Evolutionary conservation across 1,140 invertebrate genomes (phyloP), one percentile per base, ranked within the genome.

Genomic region (Tetragonula clypearis): DNA sequence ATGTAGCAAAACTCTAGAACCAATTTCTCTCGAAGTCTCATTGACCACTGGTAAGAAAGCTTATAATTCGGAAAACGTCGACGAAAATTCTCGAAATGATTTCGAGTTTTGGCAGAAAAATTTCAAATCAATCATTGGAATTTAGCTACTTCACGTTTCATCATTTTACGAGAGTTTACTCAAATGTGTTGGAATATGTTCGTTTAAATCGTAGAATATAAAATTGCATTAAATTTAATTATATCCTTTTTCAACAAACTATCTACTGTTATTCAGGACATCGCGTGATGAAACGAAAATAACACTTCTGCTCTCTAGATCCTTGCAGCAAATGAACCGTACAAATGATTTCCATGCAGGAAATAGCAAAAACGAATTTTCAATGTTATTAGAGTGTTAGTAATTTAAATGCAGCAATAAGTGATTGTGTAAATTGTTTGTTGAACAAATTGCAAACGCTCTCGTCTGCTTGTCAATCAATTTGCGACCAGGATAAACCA

Each of bases 11-110:
- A 71, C 65, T 78, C 71, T 41, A 56, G 12, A 72, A 62, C 19
- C 82, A 79, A 84, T 84, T 84, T 73, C 76, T 68, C 26, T 71
- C 82, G 41, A 49, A 72, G 62, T 41, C 23, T 55, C 23, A 41
- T 12, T 58, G 55, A 41, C n/a, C 55, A 14, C 30, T 21, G 23
- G 26, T 49, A 4, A 5, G 74, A 76, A 55, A 30, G n/a, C 49
- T 11, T 56, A 19, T 35, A 71, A 60, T 53, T 62, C 41, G 41
- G 14, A 41, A 23, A 62, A 30, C 60, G 60, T 23, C 23, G 21
- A 60, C 11, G 2, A 12, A 60, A 60, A 30, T 30, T 30, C 30
- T 30, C 30, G 30, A 30, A 23, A 23, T 11, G 23, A 12, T 60
- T 60, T 23, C 12, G 21, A 60, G 9, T 3, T 6, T 12, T 23